Percentiles rank a stretch among this genome's conserved stretches.
These are phyloP conservation scores for Montipora capricornis DNA, from an alignment of 64 coral and sea anemone genomes.

Conservation along the genomic window DNA sequence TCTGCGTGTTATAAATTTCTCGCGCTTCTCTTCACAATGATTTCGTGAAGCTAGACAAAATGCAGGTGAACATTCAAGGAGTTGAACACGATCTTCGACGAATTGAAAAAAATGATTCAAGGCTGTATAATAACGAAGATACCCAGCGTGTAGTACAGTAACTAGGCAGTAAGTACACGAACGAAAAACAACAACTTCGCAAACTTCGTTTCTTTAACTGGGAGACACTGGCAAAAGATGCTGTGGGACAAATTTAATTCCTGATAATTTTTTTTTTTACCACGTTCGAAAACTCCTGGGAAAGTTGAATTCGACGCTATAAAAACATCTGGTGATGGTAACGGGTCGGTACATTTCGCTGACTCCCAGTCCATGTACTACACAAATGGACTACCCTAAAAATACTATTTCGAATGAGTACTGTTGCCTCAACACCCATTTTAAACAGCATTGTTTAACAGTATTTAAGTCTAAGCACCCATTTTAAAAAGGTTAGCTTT, in stretches of 20 bases:
- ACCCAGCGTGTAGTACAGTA: neutral
- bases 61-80: too few species aligned
- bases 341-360: neutral
- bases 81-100: too few species aligned
- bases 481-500: too few species aligned
- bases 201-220: conserved; percentile 6
- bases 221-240: neutral
- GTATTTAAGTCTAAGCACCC: too few species aligned
- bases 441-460: too few species aligned
- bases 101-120: neutral
- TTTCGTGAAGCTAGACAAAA: too few species aligned
- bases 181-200: neutral
- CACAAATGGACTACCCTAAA: too few species aligned
- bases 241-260: neutral
- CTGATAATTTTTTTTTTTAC: neutral
- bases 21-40: too few species aligned
- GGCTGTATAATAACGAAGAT: neutral
- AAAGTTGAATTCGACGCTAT: neutral
- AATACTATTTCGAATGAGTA: too few species aligned
- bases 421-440: too few species aligned
- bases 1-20: too few species aligned
- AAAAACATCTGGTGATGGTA: conserved; percentile 5
- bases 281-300: conserved; percentile 1
- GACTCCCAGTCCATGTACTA: too few species aligned
- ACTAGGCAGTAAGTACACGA: neutral